Evolutionary conservation across 2,888 invertebrate genomes (phyloP), one percentile per base, ranked within the genome.

Genomic region (Rhyacophila evoluta): DNA sequence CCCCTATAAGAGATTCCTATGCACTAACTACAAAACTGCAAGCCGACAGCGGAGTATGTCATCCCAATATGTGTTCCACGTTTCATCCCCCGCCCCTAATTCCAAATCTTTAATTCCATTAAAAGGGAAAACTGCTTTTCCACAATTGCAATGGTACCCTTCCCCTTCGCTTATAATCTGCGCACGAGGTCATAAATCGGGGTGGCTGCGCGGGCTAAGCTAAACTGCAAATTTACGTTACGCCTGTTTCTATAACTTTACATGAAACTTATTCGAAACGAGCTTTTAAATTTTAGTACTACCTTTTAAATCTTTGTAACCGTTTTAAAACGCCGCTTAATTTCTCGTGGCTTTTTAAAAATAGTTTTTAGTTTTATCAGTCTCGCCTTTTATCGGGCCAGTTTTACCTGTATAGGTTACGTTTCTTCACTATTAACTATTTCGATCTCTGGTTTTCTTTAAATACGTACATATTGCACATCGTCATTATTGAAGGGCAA

Each of bases 101-200:
- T 27, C 28, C 41, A 68, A 81, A 81, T 81, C 81, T 81, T 81
- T 81, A 81, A 81, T 81, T 81, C 81, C 79, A 81, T 81, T 80
- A 80, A 80, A 79, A 73, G 73, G 74, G 73, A 76, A 81, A 81
- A 77, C 79, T 81, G 79, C 81, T 77, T 77, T 78, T 81, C 78
- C 78, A 37, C 72, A 28, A 67, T 72, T 73, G 36, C 37, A 37
- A 38, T 15, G 72, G 37, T 27, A 36, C 15, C 74, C 67, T 25
- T n/a, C 74, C 67, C 74, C 67, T 8, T 6, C 67, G 37, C 36
- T 55, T 55, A 55, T 55, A 55, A 55, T 55, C 55, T 55, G 55
- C 55, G 19, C 55, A 19, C 55, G 55, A 19, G 55, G 55, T 55
- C 55, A 55, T 55, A 55, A 55, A 55, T 55, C 55, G 55, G 55